Percentiles rank a stretch among this genome's conserved stretches.
phyloP scores from a whole-genome alignment of 2,113 vertebrate genomes.

The Pica pica region DNA sequence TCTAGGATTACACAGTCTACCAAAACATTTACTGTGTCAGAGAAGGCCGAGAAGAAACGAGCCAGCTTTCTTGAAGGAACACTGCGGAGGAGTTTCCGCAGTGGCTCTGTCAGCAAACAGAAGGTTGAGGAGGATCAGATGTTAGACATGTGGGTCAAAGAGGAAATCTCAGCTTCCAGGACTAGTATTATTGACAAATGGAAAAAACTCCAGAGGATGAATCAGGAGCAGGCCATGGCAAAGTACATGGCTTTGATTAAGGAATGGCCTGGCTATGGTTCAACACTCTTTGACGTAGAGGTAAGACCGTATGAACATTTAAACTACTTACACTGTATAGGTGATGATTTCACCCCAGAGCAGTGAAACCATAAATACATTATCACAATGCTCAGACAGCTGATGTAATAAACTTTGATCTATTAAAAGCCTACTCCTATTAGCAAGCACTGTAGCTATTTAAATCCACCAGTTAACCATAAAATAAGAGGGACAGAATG shows the following conservation, averaged over 20 bases:
- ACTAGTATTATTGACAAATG: slow-evolving; percentile 91
- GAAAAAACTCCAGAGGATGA: slow-evolving; percentile 90
- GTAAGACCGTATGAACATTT: slow-evolving; percentile 55
- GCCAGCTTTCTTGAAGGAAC: slow-evolving; percentile 96
- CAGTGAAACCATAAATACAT: not conserved
- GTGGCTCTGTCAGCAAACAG: slow-evolving; percentile 78
- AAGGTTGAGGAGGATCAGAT: slow-evolving; percentile 85
- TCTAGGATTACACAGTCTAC: slow-evolving; percentile 89
- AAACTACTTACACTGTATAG: not conserved
- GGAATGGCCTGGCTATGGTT: slow-evolving; percentile 96
- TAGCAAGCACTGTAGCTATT: not conserved
- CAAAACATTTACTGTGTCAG: slow-evolving; percentile 73
- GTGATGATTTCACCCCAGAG: not conserved
- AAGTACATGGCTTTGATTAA: slow-evolving; percentile 93
- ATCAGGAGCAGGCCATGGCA: slow-evolving; percentile 88
- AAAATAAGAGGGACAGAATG: not conserved
- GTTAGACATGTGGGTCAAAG: slow-evolving; percentile 90
- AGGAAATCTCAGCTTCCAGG: slow-evolving; percentile 81
- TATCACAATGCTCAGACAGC: not conserved
- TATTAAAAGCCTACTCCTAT: not conserved
- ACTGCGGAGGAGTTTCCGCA: slow-evolving; percentile 88
- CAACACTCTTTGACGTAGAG: slow-evolving; percentile 93
- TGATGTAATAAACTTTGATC: not conserved
- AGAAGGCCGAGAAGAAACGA: slow-evolving; percentile 82
- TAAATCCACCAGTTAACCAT: not conserved